These are phyloP conservation scores for Dusona sp. DNA, from an alignment of 2,888 invertebrate genomes.

Conservation along the genomic window DNA sequence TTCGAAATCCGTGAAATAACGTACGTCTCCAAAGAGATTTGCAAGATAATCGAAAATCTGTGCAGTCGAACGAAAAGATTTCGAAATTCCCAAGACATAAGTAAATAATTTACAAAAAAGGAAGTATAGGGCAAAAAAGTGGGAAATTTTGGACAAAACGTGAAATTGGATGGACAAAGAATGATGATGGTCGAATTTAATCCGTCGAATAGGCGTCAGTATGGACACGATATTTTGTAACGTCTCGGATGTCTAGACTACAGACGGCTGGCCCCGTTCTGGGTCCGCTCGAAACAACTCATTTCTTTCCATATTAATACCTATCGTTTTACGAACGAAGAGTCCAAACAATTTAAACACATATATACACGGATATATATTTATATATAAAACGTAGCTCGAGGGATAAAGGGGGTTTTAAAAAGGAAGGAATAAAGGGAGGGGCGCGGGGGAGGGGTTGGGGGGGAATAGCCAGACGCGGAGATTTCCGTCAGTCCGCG, in stretches of 20 bases:
- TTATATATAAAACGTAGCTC: slow-evolving; percentile 3
- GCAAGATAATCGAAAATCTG: not conserved
- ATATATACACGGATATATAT: not conserved
- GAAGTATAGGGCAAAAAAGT: not conserved
- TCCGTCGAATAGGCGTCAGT: slow-evolving; percentile 9
- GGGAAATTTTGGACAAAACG: not conserved
- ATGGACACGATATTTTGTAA: slow-evolving; percentile 35
- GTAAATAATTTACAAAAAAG: not conserved
- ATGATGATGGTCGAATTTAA: slow-evolving; percentile 17
- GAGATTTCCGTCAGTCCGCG: slow-evolving; percentile 48
- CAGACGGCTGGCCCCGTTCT: slow-evolving; percentile 49
- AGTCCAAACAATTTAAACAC: slow-evolving; percentile 1
- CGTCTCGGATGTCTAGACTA: slow-evolving; percentile 49
- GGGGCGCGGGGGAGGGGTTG: not conserved
- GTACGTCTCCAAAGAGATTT: not conserved
- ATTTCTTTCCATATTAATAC: slow-evolving; percentile 50
- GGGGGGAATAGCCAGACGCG: slow-evolving; percentile 23
- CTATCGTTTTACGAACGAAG: slow-evolving; percentile 50
- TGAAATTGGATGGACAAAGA: not conserved
- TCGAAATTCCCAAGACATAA: not conserved
- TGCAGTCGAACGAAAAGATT: not conserved
- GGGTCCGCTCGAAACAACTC: slow-evolving; percentile 41
- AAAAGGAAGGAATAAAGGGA: not conserved
- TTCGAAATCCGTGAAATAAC: not conserved
- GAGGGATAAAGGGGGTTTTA: not conserved